A percentile compares a stretch with the other conserved stretches of the same genome.
phyloP scores from a whole-genome alignment of 2,113 vertebrate species.

The Lontra canadensis region DNA sequence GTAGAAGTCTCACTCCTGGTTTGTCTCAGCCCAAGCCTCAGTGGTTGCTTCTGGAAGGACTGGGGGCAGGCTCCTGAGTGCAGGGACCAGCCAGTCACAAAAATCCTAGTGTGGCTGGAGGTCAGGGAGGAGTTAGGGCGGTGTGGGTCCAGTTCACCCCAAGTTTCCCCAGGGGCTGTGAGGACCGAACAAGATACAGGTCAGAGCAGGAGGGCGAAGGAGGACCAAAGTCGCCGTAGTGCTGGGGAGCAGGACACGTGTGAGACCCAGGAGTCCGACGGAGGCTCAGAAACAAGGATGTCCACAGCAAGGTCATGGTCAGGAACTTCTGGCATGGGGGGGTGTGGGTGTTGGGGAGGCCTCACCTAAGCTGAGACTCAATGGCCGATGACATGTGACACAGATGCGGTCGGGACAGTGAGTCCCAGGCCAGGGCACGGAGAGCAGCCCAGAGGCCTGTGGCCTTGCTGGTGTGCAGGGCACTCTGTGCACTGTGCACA shows the following conservation, averaged over 20 bases:
- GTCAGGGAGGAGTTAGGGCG: background rate
- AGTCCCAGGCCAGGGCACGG: fast-evolving
- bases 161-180: fast-evolving
- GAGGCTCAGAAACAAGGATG: background rate
- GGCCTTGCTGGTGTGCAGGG: background rate
- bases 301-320: fast-evolving
- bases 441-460: no score
- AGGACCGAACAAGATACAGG: background rate
- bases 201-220: background rate
- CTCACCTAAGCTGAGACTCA: background rate
- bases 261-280: fast-evolving
- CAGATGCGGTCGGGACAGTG: fast-evolving
- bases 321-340: background rate
- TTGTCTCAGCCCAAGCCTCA: background rate
- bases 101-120: background rate
- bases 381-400: background rate
- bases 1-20: background rate
- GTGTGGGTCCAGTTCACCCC: fast-evolving
- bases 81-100: background rate
- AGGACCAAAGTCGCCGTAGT: fast-evolving
- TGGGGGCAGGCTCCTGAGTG: fast-evolving
- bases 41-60: background rate
- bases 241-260: fast-evolving
- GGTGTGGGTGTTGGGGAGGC: background rate
- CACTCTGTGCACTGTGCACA: no score